Percentiles rank a stretch among this genome's conserved stretches.
These are phyloP conservation scores for Papio anubis DNA, from an alignment of 2,113 vertebrate species.

Conservation along the genomic window DNA sequence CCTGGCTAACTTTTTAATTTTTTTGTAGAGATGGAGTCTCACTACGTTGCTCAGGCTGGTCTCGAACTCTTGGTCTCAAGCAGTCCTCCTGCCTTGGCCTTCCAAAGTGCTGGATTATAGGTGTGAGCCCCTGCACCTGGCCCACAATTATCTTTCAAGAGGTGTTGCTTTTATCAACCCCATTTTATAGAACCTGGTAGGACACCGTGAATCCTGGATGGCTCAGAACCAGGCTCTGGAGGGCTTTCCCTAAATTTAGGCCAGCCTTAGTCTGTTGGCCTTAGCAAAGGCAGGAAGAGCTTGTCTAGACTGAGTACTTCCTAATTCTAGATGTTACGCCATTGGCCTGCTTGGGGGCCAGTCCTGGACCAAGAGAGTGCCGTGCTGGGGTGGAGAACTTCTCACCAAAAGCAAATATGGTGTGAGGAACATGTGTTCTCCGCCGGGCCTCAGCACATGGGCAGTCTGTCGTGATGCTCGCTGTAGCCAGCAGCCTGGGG, in stretches of 20 bases:
- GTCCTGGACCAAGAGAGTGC: not conserved
- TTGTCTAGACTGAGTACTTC: not conserved
- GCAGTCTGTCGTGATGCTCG: not conserved
- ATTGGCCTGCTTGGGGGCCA: not conserved
- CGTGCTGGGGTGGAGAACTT: not conserved
- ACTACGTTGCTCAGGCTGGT: not conserved
- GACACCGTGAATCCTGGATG: not conserved
- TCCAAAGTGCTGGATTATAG: not conserved
- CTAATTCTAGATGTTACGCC: not conserved
- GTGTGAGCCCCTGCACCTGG: not conserved
- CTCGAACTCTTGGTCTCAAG: not conserved
- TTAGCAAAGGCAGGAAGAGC: not conserved
- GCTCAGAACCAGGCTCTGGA: not conserved
- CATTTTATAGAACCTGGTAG: not conserved
- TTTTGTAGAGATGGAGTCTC: not conserved
- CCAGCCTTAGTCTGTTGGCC: not conserved
- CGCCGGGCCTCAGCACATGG: not conserved
- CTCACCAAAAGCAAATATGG: not conserved
- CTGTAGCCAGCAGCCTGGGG: not conserved
- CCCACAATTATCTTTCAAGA: not conserved
- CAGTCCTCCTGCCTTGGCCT: not conserved
- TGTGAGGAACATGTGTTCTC: not conserved
- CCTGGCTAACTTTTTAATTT: not conserved
- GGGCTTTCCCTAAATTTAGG: not conserved
- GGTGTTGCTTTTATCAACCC: not conserved